A percentile compares a stretch with the other conserved stretches of the same genome.
Evolutionary conservation across 1,140 invertebrate genomes (phyloP).

Genomic region (Pachypsylla venusta): DNA sequence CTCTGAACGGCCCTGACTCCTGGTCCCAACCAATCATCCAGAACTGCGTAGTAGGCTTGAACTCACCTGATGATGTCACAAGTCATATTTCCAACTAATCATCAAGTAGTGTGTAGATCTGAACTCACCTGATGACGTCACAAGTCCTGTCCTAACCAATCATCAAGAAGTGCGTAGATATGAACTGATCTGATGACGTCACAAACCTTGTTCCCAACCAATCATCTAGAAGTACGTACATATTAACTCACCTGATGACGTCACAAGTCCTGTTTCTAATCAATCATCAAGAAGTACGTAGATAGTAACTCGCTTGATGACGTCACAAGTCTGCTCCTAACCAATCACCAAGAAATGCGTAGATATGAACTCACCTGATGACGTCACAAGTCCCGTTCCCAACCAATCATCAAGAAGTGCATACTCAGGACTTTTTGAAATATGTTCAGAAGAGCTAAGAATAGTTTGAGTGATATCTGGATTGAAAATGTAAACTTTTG

Average conservation of each 20-base stretch:
- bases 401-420: conserved; percentile 58
- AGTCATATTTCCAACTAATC: too few species aligned
- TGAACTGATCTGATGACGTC: too few species aligned
- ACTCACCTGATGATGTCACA: too few species aligned
- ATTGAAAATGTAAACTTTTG: conserved; percentile 13
- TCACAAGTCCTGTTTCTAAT: background rate
- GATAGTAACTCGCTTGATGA: background rate
- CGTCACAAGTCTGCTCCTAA: too few species aligned
- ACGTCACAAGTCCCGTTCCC: conserved; percentile 57
- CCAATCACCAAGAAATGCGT: too few species aligned
- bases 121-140: background rate
- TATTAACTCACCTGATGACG: background rate
- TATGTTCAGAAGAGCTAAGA: conserved; percentile 49
- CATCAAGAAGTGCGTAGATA: background rate
- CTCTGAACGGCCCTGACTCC: background rate
- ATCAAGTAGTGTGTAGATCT: background rate
- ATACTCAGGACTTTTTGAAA: conserved; percentile 59
- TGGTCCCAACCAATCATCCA: background rate
- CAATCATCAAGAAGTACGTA: background rate
- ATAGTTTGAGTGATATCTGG: conserved; percentile 35
- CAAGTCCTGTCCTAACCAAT: background rate
- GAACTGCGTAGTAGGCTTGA: background rate
- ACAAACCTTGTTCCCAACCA: too few species aligned
- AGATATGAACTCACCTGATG: conserved; percentile 31
- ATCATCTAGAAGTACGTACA: background rate